These are phyloP conservation scores for Chrysolina americana DNA, from an alignment of 2,888 invertebrate species.

Conservation along the genomic window DNA sequence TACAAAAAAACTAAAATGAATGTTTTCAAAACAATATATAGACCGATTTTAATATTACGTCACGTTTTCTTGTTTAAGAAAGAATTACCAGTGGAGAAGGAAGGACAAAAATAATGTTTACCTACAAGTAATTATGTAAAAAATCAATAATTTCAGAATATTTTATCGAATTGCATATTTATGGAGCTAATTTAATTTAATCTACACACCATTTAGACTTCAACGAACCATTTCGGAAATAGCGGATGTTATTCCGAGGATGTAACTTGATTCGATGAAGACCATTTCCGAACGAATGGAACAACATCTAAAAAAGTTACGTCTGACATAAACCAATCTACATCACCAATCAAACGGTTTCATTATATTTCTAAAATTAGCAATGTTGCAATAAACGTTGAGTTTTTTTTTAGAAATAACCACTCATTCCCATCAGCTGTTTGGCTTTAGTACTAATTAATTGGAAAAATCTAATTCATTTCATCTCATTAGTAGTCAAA, in stretches of 20 bases:
- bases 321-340: background rate
- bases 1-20: too few species aligned
- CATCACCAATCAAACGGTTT: background rate
- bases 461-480: conserved; percentile 18
- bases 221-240: background rate
- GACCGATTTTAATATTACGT: too few species aligned
- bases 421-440: background rate
- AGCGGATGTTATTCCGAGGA: background rate
- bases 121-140: too few species aligned
- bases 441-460: background rate
- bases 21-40: too few species aligned
- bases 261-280: background rate
- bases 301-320: background rate
- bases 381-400: background rate
- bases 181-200: too few species aligned
- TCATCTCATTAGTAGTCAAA: conserved; percentile 12
- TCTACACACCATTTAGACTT: background rate
- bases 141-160: too few species aligned
- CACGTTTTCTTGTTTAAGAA: too few species aligned
- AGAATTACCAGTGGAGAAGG: too few species aligned
- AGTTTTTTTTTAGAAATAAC: background rate
- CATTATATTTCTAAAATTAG: conserved; percentile 4
- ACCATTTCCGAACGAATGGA: background rate
- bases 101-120: too few species aligned
- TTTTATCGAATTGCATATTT: too few species aligned